These are phyloP conservation scores for Lycaena phlaeas DNA, from an alignment of 2,888 invertebrate species.

Conservation along the genomic window DNA sequence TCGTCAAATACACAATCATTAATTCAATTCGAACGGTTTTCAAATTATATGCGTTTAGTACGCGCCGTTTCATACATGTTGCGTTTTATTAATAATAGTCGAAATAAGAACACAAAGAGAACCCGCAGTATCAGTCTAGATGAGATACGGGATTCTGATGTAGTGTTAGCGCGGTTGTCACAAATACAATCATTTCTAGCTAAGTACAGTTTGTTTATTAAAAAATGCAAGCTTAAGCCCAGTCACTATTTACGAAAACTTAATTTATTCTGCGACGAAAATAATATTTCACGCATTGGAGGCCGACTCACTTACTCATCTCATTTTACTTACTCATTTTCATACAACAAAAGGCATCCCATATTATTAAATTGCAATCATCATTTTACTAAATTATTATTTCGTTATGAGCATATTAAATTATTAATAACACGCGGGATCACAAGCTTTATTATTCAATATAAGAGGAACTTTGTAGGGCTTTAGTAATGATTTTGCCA, in stretches of 20 bases:
- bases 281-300: conserved; percentile 6
- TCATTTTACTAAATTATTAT: background rate
- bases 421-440: conserved; percentile 16
- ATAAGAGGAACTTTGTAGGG: conserved; percentile 18
- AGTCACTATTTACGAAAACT: background rate
- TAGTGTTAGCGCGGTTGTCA: background rate
- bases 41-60: no score
- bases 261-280: conserved; percentile 11
- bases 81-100: no score
- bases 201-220: conserved; percentile 10
- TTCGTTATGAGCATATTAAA: background rate
- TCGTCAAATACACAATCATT: no score
- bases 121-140: background rate
- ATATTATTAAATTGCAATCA: background rate
- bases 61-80: no score
- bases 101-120: no score
- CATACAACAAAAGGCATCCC: background rate
- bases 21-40: no score
- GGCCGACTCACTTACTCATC: background rate
- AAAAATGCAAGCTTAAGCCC: background rate
- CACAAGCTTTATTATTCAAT: conserved; percentile 13
- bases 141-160: background rate
- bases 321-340: no score
- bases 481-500: conserved; percentile 15
- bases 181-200: conserved; percentile 3